A percentile compares a stretch with the other conserved stretches of the same genome.
Evolutionary conservation across 2,888 invertebrate species (phyloP).

Genomic region (Polymixis lichenea): DNA sequence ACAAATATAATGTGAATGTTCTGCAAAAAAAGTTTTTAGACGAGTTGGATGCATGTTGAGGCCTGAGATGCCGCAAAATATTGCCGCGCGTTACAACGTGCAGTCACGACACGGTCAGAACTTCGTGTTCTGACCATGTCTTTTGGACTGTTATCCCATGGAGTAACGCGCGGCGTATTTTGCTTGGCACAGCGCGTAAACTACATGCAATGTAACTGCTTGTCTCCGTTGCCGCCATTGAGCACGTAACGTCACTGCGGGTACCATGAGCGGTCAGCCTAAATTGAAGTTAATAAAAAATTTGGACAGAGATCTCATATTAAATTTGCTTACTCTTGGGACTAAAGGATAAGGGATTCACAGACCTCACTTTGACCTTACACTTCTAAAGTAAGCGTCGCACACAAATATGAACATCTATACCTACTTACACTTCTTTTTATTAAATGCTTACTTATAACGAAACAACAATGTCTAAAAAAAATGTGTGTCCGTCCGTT

Average conservation of each 20-base stretch:
- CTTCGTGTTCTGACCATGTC: background rate
- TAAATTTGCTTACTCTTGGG: conserved; percentile 43
- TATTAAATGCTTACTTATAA: too few relatives aligned
- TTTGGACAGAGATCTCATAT: conserved; percentile 1
- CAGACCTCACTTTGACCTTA: background rate
- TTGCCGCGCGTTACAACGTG: background rate
- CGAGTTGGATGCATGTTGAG: background rate
- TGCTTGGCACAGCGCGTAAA: background rate
- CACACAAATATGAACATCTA: background rate
- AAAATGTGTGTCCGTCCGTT: too few relatives aligned
- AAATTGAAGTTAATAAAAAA: background rate
- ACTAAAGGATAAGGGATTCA: conserved; percentile 3
- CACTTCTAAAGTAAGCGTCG: background rate
- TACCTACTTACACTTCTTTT: too few relatives aligned
- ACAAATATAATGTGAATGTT: background rate
- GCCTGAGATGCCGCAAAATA: background rate
- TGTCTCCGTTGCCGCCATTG: background rate
- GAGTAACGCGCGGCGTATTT: background rate
- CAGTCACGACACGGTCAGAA: background rate
- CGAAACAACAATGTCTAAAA: too few relatives aligned
- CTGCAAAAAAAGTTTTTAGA: background rate
- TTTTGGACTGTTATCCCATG: background rate
- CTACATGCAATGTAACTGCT: conserved; percentile 8
- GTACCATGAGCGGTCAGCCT: conserved; percentile 49
- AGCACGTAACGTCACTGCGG: conserved; percentile 2